Evolutionary conservation across 2,888 invertebrate species (phyloP), one percentile per base, ranked within the genome.

Genomic region (Epiblema foenella): DNA sequence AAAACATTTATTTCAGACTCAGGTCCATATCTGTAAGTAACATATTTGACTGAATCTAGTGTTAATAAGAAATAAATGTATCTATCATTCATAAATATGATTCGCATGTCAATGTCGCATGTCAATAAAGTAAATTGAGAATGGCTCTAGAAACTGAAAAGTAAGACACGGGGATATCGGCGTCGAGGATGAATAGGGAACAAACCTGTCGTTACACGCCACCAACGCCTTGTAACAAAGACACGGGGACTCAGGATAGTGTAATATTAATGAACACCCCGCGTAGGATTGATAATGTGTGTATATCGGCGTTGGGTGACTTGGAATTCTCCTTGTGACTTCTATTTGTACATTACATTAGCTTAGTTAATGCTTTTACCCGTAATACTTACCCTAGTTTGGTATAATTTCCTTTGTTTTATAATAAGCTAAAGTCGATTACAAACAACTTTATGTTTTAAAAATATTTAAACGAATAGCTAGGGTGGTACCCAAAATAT

Each of bases 241-340:
- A 67, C 73, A 73, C 52, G 59, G 60, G 68, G 49, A 69, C 52
- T 54, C 73, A 69, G 57, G 66, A 62, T 69, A 70, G 60, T 66
- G 42, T 54, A 59, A 69, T 73, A 73, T 73, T 73, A 73, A 73
- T 73, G 68, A 62, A 68, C 56, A 42, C 29, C 56, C 59, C 24
- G 69, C 49, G 65, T 66, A 60, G 69, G 68, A 64, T 66, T 69
- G 59, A 58, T 60, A 63, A 59, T 62, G 52, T 68, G 42, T 68
- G 68, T 68, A 60, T 58, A 59, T 58, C 60, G 39, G 60, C 59
- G 42, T 54, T 46, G 54, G 58, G 54, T 62, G 60, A 60, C 60
- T 46, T 20, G 62, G 54, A 42, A 18, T 24, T 68, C 58, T 62
- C 18, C 60, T 59, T 17, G 51, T 54, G 24, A 10, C 39, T 56